Conservation (phyloP, 1,140 invertebrate species). For the Monochamus saltuarius region DNA sequence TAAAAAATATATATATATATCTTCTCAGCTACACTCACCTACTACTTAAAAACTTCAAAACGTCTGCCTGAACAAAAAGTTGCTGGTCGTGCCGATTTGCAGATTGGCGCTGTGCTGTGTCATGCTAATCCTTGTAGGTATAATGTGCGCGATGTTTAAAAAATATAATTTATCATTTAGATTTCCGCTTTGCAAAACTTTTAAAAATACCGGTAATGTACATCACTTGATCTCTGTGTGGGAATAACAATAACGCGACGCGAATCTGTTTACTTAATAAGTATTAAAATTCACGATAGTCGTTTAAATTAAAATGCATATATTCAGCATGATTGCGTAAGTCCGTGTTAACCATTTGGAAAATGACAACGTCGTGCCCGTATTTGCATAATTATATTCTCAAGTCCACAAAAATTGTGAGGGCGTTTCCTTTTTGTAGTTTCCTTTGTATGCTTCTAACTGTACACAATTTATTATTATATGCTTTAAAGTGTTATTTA, state of each 20-base stretch:
- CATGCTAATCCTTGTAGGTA: too few species aligned
- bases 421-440: constrained; percentile 25
- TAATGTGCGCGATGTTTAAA: too few species aligned
- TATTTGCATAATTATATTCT: constrained; percentile 32
- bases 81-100: too few species aligned
- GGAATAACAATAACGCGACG: background rate
- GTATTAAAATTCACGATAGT: constrained; percentile 10
- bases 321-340: constrained; percentile 22
- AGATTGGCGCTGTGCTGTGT: too few species aligned
- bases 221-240: too few species aligned
- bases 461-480: constrained; percentile 28
- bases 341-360: constrained; percentile 17
- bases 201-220: too few species aligned
- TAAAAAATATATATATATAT: too few species aligned
- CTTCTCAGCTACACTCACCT: too few species aligned
- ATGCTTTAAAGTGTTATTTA: constrained; percentile 22
- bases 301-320: constrained; percentile 9
- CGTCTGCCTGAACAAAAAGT: too few species aligned
- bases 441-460: constrained; percentile 29
- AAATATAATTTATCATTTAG: too few species aligned
- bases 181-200: too few species aligned
- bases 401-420: constrained; percentile 22
- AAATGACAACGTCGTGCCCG: constrained; percentile 29
- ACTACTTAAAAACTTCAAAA: too few species aligned
- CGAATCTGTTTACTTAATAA: constrained; percentile 8